Evolutionary conservation across 2,888 invertebrate species (phyloP), one percentile per base, ranked within the genome.

Genomic region (Acanthococcus lagerstroemiae): DNA sequence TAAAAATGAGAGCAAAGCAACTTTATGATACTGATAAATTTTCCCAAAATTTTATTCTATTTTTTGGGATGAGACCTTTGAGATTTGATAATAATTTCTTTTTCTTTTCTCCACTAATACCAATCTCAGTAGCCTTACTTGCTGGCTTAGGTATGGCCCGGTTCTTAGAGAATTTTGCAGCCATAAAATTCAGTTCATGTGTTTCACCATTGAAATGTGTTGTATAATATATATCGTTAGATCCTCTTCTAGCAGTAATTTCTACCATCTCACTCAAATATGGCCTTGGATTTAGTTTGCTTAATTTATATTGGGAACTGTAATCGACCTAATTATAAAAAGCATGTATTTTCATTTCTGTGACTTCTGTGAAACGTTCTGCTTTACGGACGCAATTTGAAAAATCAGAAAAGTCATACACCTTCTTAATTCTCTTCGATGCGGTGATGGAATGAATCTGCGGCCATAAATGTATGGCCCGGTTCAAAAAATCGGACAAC

Each of bases 371-470:
- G 70, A 54, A 65, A 58, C 55, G 63, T 55, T 67, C 69, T 67
- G 69, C 70, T 70, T 68, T 67, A 57, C 69, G 66, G 27, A 72
- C 70, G n/a, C 70, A 68, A 30, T 65, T 61, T n/a, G 24, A 37
- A 67, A 70, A 72, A 50, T 71, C 71, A 54, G 50, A 17, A 68
- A 71, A 71, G 58, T 69, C 71, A 63, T 58, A 71, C 9, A 69
- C 61, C 66, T 70, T 69, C 26, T 69, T 70, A 50, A 69, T 71
- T 70, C 21, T 55, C 58, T 66, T 74, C 72, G n/a, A 74, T 72
- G 68, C 70, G 69, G 65, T 73, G 72, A 67, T 74, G 73, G 67
- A 74, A 73, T 63, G 70, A 70, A 68, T 73, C 73, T 24, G 73
- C 72, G 60, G 72, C 69, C 72, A 73, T 73, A 54, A 72, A 72